Percentiles rank a stretch among this genome's conserved stretches.
Conservation (phyloP, 2,797 vertebrate species). For the Pipistrellus pygmaeus region DNA sequence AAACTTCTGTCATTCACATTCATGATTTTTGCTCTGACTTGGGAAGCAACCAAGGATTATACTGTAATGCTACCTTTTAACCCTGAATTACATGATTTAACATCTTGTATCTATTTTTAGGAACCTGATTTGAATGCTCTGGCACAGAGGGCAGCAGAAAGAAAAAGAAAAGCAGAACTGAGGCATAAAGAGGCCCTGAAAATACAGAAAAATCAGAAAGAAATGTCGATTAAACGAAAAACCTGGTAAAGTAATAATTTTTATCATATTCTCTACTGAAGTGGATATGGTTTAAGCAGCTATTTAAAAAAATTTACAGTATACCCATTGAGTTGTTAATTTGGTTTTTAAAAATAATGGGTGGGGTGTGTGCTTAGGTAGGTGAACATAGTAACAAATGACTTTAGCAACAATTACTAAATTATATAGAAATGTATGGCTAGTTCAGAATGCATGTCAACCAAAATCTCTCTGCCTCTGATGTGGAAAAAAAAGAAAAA, state of each 20-base stretch:
- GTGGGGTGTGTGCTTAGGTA: not conserved
- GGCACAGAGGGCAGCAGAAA: constrained; percentile 88
- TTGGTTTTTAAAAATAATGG: constrained; percentile 38
- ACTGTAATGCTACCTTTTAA: not conserved
- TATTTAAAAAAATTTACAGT: not conserved
- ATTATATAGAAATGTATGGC: constrained; percentile 20
- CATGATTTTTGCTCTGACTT: not conserved
- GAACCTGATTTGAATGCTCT: constrained; percentile 91
- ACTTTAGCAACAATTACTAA: not conserved
- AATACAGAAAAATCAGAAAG: constrained; percentile 91
- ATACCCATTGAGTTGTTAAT: constrained; percentile 18
- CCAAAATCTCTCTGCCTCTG: not conserved
- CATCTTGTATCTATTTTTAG: constrained; percentile 84
- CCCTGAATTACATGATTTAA: not conserved
- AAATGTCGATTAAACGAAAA: constrained; percentile 88
- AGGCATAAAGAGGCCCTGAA: constrained; percentile 93
- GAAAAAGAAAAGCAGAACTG: constrained; percentile 90
- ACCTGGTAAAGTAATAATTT: constrained; percentile 85
- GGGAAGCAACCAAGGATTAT: not conserved
- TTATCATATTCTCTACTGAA: not conserved
- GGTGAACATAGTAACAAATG: not conserved
- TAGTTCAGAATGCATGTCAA: not conserved
- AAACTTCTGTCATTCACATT: not conserved
- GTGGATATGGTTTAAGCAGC: not conserved
- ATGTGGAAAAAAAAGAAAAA: not conserved